These are phyloP conservation scores for Clanis bilineata DNA, from an alignment of 2,888 invertebrate genomes.

Conservation along the genomic window DNA sequence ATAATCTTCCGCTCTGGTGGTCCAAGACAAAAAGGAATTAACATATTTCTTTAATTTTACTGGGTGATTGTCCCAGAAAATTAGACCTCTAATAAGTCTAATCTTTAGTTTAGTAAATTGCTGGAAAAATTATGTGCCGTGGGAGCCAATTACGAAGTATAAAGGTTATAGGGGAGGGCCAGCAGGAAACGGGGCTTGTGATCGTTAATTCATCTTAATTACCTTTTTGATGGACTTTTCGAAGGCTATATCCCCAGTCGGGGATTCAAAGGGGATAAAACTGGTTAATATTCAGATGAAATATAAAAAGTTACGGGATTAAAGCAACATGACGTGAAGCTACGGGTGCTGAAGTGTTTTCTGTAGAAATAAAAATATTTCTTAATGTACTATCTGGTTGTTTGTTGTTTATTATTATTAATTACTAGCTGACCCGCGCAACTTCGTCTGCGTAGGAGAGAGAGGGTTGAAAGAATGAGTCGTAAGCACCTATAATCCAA, in stretches of 20 bases:
- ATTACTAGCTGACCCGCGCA: constrained; percentile 13
- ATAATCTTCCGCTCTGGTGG: constrained; percentile 76
- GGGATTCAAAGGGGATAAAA: constrained; percentile 44
- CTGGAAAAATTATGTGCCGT: constrained; percentile 67
- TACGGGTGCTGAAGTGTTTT: constrained; percentile 1
- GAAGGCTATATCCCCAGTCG: constrained; percentile 42
- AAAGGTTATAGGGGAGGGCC: constrained; percentile 38
- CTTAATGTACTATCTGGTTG: background rate
- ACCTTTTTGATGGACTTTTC: constrained; percentile 57
- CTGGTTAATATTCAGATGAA: constrained; percentile 50
- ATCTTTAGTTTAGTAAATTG: constrained; percentile 66
- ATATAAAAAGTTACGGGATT: constrained; percentile 40
- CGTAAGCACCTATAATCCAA: too few relatives aligned
- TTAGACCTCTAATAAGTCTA: constrained; percentile 68
- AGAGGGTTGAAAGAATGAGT: too few relatives aligned
- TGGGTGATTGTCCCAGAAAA: constrained; percentile 75
- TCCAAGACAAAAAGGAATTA: constrained; percentile 73
- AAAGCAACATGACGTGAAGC: constrained; percentile 20
- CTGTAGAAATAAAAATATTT: constrained; percentile 1
- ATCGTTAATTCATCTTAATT: constrained; percentile 69
- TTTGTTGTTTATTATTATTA: constrained; percentile 1
- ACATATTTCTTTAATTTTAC: constrained; percentile 76
- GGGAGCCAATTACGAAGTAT: constrained; percentile 61
- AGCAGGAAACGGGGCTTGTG: constrained; percentile 46
- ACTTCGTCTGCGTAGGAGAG: background rate